phyloP scores from a whole-genome alignment of 2,113 vertebrate species.

The Mixornis gularis region DNA sequence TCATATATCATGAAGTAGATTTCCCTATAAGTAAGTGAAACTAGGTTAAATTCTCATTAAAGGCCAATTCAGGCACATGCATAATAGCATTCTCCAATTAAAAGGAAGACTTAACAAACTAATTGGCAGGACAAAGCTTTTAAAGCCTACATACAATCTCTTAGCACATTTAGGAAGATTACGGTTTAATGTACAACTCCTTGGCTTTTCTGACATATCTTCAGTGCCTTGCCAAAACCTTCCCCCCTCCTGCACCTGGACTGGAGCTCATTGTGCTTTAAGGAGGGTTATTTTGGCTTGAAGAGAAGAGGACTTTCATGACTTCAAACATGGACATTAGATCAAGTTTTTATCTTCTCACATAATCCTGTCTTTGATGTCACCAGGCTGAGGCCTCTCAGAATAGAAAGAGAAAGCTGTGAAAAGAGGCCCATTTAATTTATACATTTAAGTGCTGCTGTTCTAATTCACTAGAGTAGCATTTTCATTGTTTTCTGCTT shows the following conservation, averaged over 20 bases:
- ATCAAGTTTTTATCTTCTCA: slow-evolving; percentile 88
- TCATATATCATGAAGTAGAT: background rate
- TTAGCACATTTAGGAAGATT: slow-evolving; percentile 55
- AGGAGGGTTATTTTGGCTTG: slow-evolving; percentile 68
- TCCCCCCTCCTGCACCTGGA: slow-evolving; percentile 68
- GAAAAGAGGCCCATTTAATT: slow-evolving; percentile 78
- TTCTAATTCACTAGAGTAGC: slow-evolving; percentile 69
- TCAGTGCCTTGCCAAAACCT: background rate
- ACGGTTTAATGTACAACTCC: slow-evolving; percentile 37
- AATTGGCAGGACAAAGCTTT: slow-evolving; percentile 56
- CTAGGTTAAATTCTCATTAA: slow-evolving; percentile 63
- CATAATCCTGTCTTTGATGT: slow-evolving; percentile 94
- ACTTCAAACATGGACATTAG: slow-evolving; percentile 90
- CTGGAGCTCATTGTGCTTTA: slow-evolving; percentile 60
- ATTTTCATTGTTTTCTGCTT: slow-evolving; percentile 83
- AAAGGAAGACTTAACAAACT: slow-evolving; percentile 61
- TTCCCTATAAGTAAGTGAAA: background rate
- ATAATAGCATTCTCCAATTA: slow-evolving; percentile 2
- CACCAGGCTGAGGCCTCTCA: slow-evolving; percentile 78
- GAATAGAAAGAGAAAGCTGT: slow-evolving; percentile 78
- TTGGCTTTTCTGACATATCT: slow-evolving; percentile 22
- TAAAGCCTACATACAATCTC: slow-evolving; percentile 50
- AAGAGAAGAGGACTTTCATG: slow-evolving; percentile 72
- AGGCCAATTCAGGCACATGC: slow-evolving; percentile 15
- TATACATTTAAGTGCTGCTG: slow-evolving; percentile 76